These are phyloP conservation scores for Heteromurus nitidus DNA, from an alignment of 2,888 invertebrate species.

Conservation along the genomic window DNA sequence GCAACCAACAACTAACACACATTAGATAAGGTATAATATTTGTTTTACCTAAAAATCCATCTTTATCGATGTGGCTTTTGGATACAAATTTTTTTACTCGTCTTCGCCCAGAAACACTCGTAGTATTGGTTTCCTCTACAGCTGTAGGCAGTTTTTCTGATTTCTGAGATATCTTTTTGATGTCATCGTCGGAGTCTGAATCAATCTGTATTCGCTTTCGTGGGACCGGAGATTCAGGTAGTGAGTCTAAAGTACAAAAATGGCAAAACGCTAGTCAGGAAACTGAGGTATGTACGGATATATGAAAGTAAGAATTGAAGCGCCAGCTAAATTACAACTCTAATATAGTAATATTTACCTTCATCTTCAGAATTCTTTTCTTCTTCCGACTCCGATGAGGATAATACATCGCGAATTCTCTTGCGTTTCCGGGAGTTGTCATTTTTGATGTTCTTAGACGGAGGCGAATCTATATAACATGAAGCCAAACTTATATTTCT, in stretches of 20 bases:
- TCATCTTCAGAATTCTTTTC: slow-evolving; percentile 48
- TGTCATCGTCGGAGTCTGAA: slow-evolving; percentile 67
- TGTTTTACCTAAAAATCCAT: slow-evolving; percentile 75
- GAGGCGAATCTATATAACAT: no score
- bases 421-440: slow-evolving; percentile 51
- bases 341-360: slow-evolving; percentile 13
- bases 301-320: not conserved
- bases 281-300: not conserved
- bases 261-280: not conserved
- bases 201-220: slow-evolving; percentile 42
- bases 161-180: not conserved
- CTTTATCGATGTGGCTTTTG: slow-evolving; percentile 75
- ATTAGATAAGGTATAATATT: not conserved
- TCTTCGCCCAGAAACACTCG: slow-evolving; percentile 56
- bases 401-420: slow-evolving; percentile 63
- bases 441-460: not conserved
- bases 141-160: not conserved
- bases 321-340: not conserved
- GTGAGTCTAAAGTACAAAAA: slow-evolving; percentile 23
- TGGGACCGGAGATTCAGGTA: slow-evolving; percentile 59
- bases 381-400: slow-evolving; percentile 60
- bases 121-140: slow-evolving; percentile 8
- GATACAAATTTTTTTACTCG: slow-evolving; percentile 69
- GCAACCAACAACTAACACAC: not conserved
- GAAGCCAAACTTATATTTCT: no score